A percentile compares a stretch with the other conserved stretches of the same genome.
Evolutionary conservation across 2,113 vertebrate genomes (phyloP).

Genomic region (Microtus richardsoni): DNA sequence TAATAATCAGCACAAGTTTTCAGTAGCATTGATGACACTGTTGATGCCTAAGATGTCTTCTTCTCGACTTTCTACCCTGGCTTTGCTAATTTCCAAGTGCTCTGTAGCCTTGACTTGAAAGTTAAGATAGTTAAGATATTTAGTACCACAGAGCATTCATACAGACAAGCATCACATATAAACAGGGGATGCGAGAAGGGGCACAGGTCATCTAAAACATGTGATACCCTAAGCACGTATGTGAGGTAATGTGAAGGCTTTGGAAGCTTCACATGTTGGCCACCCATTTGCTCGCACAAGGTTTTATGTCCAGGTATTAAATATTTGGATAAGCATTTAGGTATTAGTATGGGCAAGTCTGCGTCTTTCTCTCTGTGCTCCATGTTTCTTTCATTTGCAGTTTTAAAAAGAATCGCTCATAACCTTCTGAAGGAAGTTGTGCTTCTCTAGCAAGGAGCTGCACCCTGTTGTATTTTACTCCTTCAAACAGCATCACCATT

Average conservation of each 20-base stretch:
- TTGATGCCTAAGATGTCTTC: too few relatives aligned
- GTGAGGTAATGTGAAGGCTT: neutral
- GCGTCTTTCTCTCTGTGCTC: too few relatives aligned
- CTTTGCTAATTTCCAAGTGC: neutral
- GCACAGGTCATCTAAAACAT: neutral
- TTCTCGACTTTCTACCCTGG: rapidly evolving
- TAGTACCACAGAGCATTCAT: neutral
- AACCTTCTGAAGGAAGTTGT: neutral
- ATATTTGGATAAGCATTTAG: neutral
- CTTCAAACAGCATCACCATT: neutral
- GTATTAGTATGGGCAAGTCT: neutral
- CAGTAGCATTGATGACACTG: neutral
- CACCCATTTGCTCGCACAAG: neutral
- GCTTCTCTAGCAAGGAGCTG: neutral
- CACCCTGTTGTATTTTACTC: neutral
- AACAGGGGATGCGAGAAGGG: neutral
- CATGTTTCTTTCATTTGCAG: neutral
- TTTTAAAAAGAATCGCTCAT: neutral
- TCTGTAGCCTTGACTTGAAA: neutral
- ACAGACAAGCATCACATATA: neutral
- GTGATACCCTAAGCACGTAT: neutral
- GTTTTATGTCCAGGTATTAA: neutral
- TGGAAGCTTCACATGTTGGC: neutral
- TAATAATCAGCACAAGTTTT: neutral
- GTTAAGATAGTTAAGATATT: too few relatives aligned